Percentiles rank a stretch among this genome's conserved stretches.
These are phyloP conservation scores for Copsychus sechellarum DNA, from an alignment of 2,113 vertebrate species.

Conservation along the genomic window DNA sequence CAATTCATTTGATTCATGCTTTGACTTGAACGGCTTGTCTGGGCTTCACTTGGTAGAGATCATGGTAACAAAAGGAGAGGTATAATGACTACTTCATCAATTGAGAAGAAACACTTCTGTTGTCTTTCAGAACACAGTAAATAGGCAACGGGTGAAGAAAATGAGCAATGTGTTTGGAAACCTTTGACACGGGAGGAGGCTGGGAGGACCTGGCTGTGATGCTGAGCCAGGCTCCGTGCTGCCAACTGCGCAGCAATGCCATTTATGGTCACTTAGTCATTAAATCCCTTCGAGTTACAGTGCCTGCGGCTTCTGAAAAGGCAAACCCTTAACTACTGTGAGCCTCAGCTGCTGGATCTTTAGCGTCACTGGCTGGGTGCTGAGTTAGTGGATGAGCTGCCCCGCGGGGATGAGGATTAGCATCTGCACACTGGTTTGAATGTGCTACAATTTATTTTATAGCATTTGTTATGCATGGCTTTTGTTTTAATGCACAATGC, in stretches of 20 bases:
- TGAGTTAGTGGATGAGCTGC: not conserved
- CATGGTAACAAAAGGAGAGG: not conserved
- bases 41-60: not conserved
- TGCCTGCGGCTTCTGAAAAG: not conserved
- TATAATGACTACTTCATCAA: not conserved
- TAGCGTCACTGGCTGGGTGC: not conserved
- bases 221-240: not conserved
- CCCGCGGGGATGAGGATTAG: not conserved
- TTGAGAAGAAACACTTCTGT: not conserved
- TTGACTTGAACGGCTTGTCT: slow-evolving; percentile 30
- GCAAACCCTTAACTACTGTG: not conserved
- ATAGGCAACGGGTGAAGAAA: not conserved
- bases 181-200: not conserved
- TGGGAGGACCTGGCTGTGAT: not conserved
- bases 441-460: slow-evolving; percentile 2
- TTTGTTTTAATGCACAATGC: slow-evolving; percentile 41
- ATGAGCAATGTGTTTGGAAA: not conserved
- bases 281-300: not conserved
- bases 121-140: slow-evolving; percentile 6
- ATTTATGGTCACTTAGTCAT: slow-evolving; percentile 10
- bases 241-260: fast-evolving
- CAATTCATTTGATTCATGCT: slow-evolving; percentile 42
- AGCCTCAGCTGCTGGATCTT: not conserved
- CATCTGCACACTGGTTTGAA: not conserved
- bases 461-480: not conserved